Percentiles rank a stretch among this genome's conserved stretches.
Conservation (phyloP, 2,113 vertebrate genomes). For the Coracopsis vasa region DNA sequence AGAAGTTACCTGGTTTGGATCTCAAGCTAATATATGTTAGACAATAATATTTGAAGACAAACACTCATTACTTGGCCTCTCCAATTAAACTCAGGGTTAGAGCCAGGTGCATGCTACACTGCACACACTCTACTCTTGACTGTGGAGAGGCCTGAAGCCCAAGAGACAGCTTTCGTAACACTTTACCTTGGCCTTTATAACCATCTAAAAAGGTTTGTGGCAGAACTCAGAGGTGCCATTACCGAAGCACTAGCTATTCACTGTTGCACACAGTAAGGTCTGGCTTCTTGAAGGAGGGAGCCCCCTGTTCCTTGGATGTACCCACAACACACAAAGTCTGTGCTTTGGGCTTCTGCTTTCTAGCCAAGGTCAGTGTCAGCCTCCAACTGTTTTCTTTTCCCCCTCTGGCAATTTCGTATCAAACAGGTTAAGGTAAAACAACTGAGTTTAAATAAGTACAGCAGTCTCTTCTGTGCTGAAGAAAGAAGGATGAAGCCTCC, state of each 20-base stretch:
- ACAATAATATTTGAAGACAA: too few relatives aligned
- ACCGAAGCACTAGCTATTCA: background rate
- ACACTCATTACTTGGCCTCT: background rate
- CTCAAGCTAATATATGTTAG: background rate
- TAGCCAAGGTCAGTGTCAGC: background rate
- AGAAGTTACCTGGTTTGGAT: background rate
- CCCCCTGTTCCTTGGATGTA: rapidly evolving
- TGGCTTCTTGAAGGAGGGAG: background rate
- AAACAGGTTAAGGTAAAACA: background rate
- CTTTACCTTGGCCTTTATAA: background rate
- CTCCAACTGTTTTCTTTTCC: background rate
- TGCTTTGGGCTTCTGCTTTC: background rate
- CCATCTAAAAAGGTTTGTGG: background rate
- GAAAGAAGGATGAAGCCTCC: background rate
- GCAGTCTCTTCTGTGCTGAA: background rate
- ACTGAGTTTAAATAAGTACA: rapidly evolving
- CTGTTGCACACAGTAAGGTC: too few relatives aligned
- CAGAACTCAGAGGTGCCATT: rapidly evolving
- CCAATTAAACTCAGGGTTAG: rapidly evolving
- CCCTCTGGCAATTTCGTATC: background rate
- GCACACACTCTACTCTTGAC: rapidly evolving
- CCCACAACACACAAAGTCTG: rapidly evolving
- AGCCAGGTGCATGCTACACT: background rate
- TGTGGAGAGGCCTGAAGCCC: background rate
- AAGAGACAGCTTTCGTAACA: rapidly evolving